phyloP scores from a whole-genome alignment of 2,888 invertebrate genomes.

The Drosophila vallismaia region DNA sequence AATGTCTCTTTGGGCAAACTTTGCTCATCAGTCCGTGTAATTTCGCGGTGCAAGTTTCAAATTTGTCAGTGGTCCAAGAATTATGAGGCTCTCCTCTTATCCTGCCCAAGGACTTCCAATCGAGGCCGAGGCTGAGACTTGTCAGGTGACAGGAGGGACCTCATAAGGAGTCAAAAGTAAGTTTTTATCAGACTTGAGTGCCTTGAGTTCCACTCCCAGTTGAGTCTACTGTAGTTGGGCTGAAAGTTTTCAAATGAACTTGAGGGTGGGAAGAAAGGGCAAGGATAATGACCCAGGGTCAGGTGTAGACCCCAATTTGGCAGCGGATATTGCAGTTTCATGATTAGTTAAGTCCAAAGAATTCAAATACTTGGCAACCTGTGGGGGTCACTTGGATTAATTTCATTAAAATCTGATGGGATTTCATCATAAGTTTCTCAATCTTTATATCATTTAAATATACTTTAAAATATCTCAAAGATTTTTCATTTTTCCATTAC shows the following conservation, averaged over 20 bases:
- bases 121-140: constrained; percentile 45
- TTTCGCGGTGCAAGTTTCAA: constrained; percentile 64
- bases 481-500: neutral
- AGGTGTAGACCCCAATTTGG: constrained; percentile 1
- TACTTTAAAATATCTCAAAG: no score
- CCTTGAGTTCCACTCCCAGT: constrained; percentile 27
- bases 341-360: constrained; percentile 36
- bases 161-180: constrained; percentile 28
- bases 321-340: constrained; percentile 11
- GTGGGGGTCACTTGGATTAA: no score
- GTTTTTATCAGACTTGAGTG: constrained; percentile 65
- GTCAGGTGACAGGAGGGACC: constrained; percentile 31
- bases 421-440: constrained; percentile 9
- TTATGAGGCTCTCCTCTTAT: constrained; percentile 47
- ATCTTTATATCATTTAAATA: no score
- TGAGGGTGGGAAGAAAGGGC: constrained; percentile 14
- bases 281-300: constrained; percentile 20
- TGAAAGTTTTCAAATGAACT: constrained; percentile 50
- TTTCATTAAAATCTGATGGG: neutral
- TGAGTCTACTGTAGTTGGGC: constrained; percentile 13
- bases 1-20: constrained; percentile 52
- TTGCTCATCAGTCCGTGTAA: constrained; percentile 69
- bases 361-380: neutral
- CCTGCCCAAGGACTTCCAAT: constrained; percentile 7
- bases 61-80: constrained; percentile 58